Base-by-base conservation (phyloP, 35 echinoderm and acorn worm genomes). In the Strongylocentrotus purpuratus region DNA sequence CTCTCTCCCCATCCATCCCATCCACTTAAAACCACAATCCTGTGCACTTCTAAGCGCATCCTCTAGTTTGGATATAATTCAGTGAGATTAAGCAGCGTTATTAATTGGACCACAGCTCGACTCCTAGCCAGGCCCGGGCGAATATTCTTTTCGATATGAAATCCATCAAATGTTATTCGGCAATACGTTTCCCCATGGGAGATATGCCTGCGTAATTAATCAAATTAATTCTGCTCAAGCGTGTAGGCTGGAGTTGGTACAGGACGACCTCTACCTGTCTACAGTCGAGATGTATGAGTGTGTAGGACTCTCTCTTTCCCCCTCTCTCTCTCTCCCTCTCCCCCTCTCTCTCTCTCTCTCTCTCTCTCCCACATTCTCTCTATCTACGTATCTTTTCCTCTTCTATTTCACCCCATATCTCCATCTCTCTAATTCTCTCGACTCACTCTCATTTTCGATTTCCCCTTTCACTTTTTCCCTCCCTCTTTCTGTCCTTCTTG, bases 31-130 rank as follows among this genome's bases (percentile, higher is more conserved):
- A 55, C 50, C 15, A 55, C 5, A 10, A 55, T 55, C 50, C 50
- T 55, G 8, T 55, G 50, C 50, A 55, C 65, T 78, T 78, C 65
- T 25, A 22, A 18, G 20, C 22, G 65, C 20, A 78, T 78, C 65
- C 65, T 78, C 5, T 28, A 22, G 22, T 28, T 28, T 55, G 9
- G 22, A 78, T 78, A 78, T 78, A 78, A 78, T 78, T 78, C 65
- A 78, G 65, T n/a, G 65, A 78, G 65, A 78, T 78, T 78, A 78
- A 78, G 65, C 65, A 78, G 65, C 65, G 65, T 78, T 78, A 78
- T 78, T 78, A 78, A 78, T 78, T 78, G 65, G 65, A 78, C 65
- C 65, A 78, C 65, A 78, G 18, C 65, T 22, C 65, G 65, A 78
- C 65, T 78, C 65, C 65, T 15, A 78, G 65, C 65, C 0, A 22